Evolutionary conservation across 2,113 vertebrate species (phyloP), one percentile per base, ranked within the genome.

Genomic region (Arvicanthis niloticus): DNA sequence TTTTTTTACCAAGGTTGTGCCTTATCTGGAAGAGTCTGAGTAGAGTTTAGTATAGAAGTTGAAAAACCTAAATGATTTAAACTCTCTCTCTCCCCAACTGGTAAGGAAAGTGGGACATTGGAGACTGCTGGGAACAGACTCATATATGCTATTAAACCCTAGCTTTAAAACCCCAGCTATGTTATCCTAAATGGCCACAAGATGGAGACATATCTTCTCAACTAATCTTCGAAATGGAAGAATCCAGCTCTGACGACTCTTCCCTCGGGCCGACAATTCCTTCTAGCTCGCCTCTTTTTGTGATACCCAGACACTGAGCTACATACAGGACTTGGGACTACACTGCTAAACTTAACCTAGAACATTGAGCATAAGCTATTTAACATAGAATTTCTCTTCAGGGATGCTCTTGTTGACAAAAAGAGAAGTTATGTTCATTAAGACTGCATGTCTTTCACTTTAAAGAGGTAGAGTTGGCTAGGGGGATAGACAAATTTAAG

Each of bases 211-310:
- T 67, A 4, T 10, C 31, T 40, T 40, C 87, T 73, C 37, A 22
- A 56, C 15, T 56, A 6, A 26, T 67, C 19, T 21, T 10, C 7
- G 12, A 21, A 45, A 80, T 1, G 0, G 24, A 5, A 4, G 10
- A 9, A 48, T 2, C 31, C 10, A 12, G 62, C 45, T 48, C 62
- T 37, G 82, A 53, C 70, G 75, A 10, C 56, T 60, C 16, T 15
- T 75, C 65, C 45, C 34, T 40, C 6, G 13, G 11, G 53, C 40
- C 40, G 37, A 40, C 80, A 15, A 11, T 42, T 84, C 22, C n/a
- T 42, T 9, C 58, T 4, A 42, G 31, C 6, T 37, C 21, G 7
- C 37, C 1, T 62, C 31, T 85, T 26, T 72, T 16, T 34, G 53
- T n/a, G 24, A 15, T 8, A 72, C 31, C n/a, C 26, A 78, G 45